Evolutionary conservation across 2,113 vertebrate species (phyloP), one percentile per base, ranked within the genome.

Genomic region (Equus przewalskii): DNA sequence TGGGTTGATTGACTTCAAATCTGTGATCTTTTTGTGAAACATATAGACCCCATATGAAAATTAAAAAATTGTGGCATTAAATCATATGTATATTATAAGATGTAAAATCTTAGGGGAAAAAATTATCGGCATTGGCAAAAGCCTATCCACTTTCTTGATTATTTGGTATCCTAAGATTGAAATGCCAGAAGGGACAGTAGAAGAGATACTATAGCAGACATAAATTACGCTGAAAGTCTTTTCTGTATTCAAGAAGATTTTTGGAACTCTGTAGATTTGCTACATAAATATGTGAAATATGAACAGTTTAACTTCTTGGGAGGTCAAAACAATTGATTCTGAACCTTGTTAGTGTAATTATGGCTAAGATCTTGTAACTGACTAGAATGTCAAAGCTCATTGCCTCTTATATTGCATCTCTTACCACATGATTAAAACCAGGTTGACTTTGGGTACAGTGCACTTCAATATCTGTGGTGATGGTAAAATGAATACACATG

Each of bases 291-390:
- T 60, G 41, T 86, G 28, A 64, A 83, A 67, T 91, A 93, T 19
- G 28, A 95, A 78, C 46, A 87, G 70, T 41, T 87, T 91, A 83
- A 70, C 75, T 96, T 80, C 41, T 83, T 95, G 80, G 67, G 81
- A 93, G 56, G 62, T 91, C 22, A 84, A 96, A 72, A 83, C 24
- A 93, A 64, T 75, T 91, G 64, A 56, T 89, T 65, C 46, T 51
- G n/a, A 91, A 67, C 7, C 15, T 15, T 75, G 65, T 41, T 81
- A 60, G 33, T 89, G 21, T 67, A 67, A 95, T 80, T 80, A 78
- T 62, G n/a, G 51, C 21, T 28, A 79, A 91, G 16, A 83, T 91
- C 46, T 62, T 84, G 1, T 67, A 84, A 49, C 6, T 89, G 44
- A 89, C 8, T 86, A 67, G 49, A 73, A 91, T 56, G 21, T 33